Evolutionary conservation across 2,113 vertebrate genomes (phyloP), one percentile per base, ranked within the genome.

Genomic region (Reinhardtius hippoglossoides): DNA sequence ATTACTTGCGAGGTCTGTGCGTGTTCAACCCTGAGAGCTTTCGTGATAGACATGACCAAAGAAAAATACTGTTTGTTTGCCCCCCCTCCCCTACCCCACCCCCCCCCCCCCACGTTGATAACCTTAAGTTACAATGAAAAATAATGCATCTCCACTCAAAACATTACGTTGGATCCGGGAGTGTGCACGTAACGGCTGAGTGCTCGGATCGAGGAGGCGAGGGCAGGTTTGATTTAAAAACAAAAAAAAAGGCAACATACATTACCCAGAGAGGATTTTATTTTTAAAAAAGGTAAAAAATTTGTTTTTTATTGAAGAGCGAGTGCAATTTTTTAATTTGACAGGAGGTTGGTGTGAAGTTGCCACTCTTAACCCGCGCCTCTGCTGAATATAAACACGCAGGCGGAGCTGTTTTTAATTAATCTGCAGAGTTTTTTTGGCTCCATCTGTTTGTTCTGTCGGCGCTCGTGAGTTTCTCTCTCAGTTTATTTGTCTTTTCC

Each of bases 21-120:
- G 31, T 78, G 83, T 78, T 69, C 74, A 67, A n/a, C 67, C 84
- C 83, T 74, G 16, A 86, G 85, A 90, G 90, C 85, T 87, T 76
- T 37, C 57, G 68, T 5, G 23, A 86, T 58, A 58, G 67, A 84
- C 61, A 77, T 5, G 71, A 86, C 71, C 61, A 62, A 64, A 24
- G 71, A 66, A 80, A 72, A 72, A 54, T 12, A 69, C 78, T 71
- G 73, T 81, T 84, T 83, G 71, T 84, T 87, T 87, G 54, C 67
- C 18, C n/a, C n/a, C n/a, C n/a, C n/a, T n/a, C n/a, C n/a, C 23
- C 23, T n/a, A n/a, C n/a, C n/a, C n/a, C n/a, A n/a, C n/a, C 67
- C 10, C 75, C 12, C 23, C 23, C 23, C 23, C 23, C 23, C 23
- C 24, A 1, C 65, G 82, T 75, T 87, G 76, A 90, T 87, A 82